Conservation (phyloP, 2,113 vertebrate species). For the Leucoraja erinaceus region DNA sequence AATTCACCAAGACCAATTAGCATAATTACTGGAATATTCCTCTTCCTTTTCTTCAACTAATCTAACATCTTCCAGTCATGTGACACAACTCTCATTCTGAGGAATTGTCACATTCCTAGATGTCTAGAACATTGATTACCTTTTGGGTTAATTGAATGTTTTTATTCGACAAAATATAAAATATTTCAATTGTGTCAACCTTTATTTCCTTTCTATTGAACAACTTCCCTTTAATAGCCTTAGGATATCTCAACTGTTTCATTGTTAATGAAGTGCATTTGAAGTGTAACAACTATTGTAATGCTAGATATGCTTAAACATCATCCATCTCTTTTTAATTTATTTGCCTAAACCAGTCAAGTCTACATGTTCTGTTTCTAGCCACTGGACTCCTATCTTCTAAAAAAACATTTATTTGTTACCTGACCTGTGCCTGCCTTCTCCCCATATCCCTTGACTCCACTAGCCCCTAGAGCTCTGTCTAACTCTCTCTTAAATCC, state of each 20-base stretch:
- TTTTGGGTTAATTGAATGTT: background rate
- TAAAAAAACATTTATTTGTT: too few relatives aligned
- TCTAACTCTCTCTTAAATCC: too few relatives aligned
- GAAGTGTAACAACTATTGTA: background rate
- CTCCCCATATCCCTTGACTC: too few relatives aligned
- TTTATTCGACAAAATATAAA: background rate
- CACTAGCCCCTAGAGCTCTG: too few relatives aligned
- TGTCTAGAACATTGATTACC: background rate
- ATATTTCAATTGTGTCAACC: background rate
- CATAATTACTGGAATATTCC: background rate
- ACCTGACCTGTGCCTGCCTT: too few relatives aligned
- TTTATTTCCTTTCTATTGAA: background rate
- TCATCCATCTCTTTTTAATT: background rate
- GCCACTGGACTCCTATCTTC: too few relatives aligned
- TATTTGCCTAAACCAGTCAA: background rate
- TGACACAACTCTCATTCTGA: background rate
- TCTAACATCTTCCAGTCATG: background rate
- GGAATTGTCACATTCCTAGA: background rate
- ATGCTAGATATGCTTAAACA: background rate
- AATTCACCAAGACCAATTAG: background rate
- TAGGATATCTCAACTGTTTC: background rate
- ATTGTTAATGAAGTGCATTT: background rate
- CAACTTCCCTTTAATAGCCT: background rate
- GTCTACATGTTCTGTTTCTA: background rate
- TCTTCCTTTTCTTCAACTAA: background rate